Evolutionary conservation across 2,888 invertebrate species (phyloP), one percentile per base, ranked within the genome.

Genomic region (Acanthosepion pharaonis): DNA sequence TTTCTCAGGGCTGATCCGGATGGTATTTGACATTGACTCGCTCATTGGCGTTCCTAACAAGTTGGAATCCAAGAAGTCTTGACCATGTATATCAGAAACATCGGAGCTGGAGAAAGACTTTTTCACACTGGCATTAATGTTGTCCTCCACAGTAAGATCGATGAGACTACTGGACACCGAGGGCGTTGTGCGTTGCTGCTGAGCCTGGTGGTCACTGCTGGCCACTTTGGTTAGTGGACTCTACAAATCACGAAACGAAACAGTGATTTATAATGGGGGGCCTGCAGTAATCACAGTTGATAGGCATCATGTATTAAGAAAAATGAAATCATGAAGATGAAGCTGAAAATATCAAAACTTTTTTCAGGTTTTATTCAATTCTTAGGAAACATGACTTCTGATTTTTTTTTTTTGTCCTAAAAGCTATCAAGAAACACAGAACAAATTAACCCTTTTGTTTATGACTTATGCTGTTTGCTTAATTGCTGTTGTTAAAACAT

Each of bases 1-100:
- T 96, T 96, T 96, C 95, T 97, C 97, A 0, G 97, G 97, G 95
- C 97, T 97, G 94, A 96, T 96, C 92, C 97, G 95, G 42, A 96
- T 95, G 6, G 96, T 96, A 94, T 96, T 95, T 94, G 96, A 96
- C n/a, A 96, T 95, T 48, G 96, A 96, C 93, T 95, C 95, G 91
- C 96, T 94, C n/a, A 96, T 96, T 48, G 95, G 95, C 23, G 96
- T 95, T 55, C 96, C 96, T 55, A 95, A 96, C 20, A 95, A 94
- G 33, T 95, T 95, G 48, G 96, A 95, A 94, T 96, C 96, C 1
- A 95, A 93, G 93, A 96, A 95, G 55, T 96, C 96, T 33, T 96
- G 96, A n/a, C 95, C 95, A 3, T 95, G 95, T 42, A 95, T 91
- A 94, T 95, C 95, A 28, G 95, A 94, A 92, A 96, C 95, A 94